Evolutionary conservation across 2,797 vertebrate species (phyloP).

Genomic region (Hypotaenidia philippensis): DNA sequence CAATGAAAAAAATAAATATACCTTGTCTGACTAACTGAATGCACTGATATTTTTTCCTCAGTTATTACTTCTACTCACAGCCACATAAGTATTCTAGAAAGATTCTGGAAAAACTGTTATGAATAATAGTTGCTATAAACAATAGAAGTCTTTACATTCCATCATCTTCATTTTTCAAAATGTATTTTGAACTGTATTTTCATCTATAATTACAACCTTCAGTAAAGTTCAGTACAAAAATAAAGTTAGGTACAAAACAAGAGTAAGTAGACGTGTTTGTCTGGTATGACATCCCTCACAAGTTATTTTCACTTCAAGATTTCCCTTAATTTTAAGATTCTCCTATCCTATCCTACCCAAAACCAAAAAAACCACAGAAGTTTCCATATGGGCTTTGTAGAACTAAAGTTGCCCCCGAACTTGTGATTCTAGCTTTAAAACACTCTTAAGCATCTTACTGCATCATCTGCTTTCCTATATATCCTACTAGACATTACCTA

Average conservation of each 20-base stretch:
- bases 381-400: neutral
- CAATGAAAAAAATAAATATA: neutral
- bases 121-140: neutral
- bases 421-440: neutral
- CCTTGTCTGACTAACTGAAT: neutral
- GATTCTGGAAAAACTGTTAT: neutral
- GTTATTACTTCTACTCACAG: neutral
- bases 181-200: neutral
- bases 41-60: neutral
- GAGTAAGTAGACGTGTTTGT: neutral
- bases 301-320: neutral
- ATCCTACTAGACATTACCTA: neutral
- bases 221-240: neutral
- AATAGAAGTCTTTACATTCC: neutral
- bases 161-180: neutral
- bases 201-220: neutral
- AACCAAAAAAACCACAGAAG: rapidly evolving
- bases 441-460: neutral
- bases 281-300: neutral
- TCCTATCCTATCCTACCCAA: neutral
- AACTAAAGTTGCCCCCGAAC: neutral
- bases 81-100: neutral
- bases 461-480: neutral
- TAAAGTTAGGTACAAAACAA: neutral
- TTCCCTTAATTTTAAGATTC: neutral